These are phyloP conservation scores for Elanus axillaris DNA, from an alignment of 2,113 vertebrate species.

Conservation along the genomic window DNA sequence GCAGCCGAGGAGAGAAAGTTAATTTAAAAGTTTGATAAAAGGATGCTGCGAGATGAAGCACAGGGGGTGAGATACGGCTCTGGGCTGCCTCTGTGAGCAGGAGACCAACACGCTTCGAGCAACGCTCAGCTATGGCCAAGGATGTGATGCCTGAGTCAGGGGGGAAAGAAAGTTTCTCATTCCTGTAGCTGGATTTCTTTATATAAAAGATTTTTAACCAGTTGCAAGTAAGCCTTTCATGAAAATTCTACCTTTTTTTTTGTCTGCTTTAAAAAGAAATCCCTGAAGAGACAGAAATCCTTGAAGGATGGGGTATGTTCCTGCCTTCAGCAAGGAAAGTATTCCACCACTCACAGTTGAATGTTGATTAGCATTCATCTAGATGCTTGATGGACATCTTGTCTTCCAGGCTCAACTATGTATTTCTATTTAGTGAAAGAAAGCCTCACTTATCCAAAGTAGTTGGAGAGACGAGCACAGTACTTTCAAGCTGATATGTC, in stretches of 20 bases:
- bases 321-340: not conserved
- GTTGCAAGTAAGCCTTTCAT: not conserved
- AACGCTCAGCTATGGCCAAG: not conserved
- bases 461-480: not conserved
- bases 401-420: not conserved
- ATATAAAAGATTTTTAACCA: not conserved
- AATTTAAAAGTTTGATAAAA: not conserved
- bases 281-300: not conserved
- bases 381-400: not conserved
- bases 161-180: not conserved
- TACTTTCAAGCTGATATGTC: not conserved
- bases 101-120: not conserved
- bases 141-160: accelerated
- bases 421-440: not conserved
- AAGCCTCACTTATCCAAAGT: not conserved
- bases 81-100: not conserved
- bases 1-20: not conserved
- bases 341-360: not conserved
- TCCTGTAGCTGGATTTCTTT: not conserved
- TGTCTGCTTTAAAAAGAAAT: not conserved
- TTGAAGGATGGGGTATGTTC: not conserved
- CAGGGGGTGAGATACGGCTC: not conserved
- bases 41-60: not conserved
- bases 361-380: not conserved
- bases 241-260: not conserved